Base-by-base conservation (phyloP, 2,888 invertebrate species). In the Aelia acuminata region DNA sequence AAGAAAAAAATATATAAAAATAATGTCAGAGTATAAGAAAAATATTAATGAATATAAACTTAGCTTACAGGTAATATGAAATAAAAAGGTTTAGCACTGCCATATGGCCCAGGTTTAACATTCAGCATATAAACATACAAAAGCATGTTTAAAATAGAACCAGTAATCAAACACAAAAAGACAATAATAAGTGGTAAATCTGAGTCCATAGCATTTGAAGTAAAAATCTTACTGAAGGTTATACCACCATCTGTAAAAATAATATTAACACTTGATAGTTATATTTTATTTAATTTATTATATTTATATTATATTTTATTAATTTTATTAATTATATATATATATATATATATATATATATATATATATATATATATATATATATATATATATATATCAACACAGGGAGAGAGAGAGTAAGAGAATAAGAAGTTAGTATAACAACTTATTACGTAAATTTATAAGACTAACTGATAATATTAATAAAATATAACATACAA, bases 21-120 rank as follows among this genome's bases (percentile, higher is more conserved):
- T 43, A 43, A 43, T 43, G n/a, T 80, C 13, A 31, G 7, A 7
- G 43, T 3, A 43, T 3, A 43, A 0, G 22, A 10, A 43, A 80
- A 80, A 43, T 43, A 63, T 4, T 63, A 63, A 15, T 63, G 18
- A 31, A 31, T 43, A 86, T 10, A 85, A 53, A 86, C 63, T 50
- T 75, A 85, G 88, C 89, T 88, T 89, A 90, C 90, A 87, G 88
- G 84, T 35, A 90, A 89, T 39, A 90, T 88, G 49, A 90, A 90
- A 87, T 90, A 85, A 89, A 94, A 95, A 0, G 95, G 94, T 90
- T 94, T 93, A 5, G 95, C 94, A 4, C 95, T 93, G 0, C 96
- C 96, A 91, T 94, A 95, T 43, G 94, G 93, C 5, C 96, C 96
- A 0, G 96, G 96, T 90, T 92, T 93, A 53, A 94, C 93, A 26